Evolutionary conservation across 2,888 invertebrate species (phyloP).

Genomic region (Mycalesis mineus): DNA sequence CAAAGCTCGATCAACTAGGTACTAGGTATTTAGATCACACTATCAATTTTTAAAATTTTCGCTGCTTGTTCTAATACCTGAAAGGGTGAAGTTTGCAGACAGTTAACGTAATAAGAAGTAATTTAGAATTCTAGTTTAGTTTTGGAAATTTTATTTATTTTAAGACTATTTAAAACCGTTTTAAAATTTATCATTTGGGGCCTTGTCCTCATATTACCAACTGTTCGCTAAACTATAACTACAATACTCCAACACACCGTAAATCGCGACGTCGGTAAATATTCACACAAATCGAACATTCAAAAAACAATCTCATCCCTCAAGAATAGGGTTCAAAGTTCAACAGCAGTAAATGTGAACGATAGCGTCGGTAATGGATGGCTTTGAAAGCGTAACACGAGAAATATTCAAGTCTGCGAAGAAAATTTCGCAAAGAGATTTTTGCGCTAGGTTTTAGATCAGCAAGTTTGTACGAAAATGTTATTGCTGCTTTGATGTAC

Average conservation of each 20-base stretch:
- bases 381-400: slow-evolving; percentile 18
- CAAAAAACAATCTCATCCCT: neutral
- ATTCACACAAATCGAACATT: neutral
- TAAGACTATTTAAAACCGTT: no score
- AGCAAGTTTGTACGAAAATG: neutral
- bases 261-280: slow-evolving; percentile 17
- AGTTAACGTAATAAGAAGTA: no score
- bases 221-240: slow-evolving; percentile 12
- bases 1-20: no score
- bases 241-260: slow-evolving; percentile 11
- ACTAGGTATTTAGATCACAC: no score
- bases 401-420: slow-evolving; percentile 16
- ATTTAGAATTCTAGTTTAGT: no score
- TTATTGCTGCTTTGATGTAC: no score
- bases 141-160: no score
- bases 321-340: slow-evolving; percentile 14
- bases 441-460: slow-evolving; percentile 1
- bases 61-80: no score
- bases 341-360: slow-evolving; percentile 13
- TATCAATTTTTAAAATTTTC: no score
- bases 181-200: no score
- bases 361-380: slow-evolving; percentile 19
- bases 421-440: slow-evolving; percentile 11
- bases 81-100: no score
- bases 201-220: neutral